Evolutionary conservation across 2,113 vertebrate genomes (phyloP).

Genomic region (Sander lucioperca): DNA sequence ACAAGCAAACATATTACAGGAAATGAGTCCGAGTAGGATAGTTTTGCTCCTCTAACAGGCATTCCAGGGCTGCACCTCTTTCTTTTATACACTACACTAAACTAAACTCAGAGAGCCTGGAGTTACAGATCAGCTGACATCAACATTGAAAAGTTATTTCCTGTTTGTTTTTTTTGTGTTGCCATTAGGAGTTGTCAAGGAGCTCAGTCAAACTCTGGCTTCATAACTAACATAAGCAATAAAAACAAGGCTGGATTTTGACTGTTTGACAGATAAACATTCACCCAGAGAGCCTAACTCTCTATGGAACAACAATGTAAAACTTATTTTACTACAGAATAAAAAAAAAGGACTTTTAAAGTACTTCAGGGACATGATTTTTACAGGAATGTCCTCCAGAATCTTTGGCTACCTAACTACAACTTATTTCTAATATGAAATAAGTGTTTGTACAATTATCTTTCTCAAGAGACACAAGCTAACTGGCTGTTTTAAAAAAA

Average conservation of each 20-base stretch:
- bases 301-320: not conserved
- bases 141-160: constrained; percentile 1
- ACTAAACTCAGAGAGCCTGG: not conserved
- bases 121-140: constrained; percentile 11
- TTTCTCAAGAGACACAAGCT: not conserved
- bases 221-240: not conserved
- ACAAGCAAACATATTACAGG: constrained; percentile 22
- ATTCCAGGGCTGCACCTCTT: not conserved
- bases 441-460: not conserved
- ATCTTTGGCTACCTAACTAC: not conserved
- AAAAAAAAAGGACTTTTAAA: constrained; percentile 8
- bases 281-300: not conserved
- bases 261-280: constrained; percentile 18
- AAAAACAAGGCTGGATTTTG: constrained; percentile 16
- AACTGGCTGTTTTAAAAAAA: not conserved
- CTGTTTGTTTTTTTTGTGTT: not conserved
- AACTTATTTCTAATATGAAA: not conserved
- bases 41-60: constrained; percentile 9
- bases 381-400: not conserved
- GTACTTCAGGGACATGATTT: not conserved
- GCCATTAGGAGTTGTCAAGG: constrained; percentile 1
- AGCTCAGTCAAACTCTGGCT: not conserved
- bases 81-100: not conserved
- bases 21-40: constrained; percentile 23
- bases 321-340: not conserved